Evolutionary conservation across 2,888 invertebrate genomes (phyloP).

Genomic region (Molanna angustata): DNA sequence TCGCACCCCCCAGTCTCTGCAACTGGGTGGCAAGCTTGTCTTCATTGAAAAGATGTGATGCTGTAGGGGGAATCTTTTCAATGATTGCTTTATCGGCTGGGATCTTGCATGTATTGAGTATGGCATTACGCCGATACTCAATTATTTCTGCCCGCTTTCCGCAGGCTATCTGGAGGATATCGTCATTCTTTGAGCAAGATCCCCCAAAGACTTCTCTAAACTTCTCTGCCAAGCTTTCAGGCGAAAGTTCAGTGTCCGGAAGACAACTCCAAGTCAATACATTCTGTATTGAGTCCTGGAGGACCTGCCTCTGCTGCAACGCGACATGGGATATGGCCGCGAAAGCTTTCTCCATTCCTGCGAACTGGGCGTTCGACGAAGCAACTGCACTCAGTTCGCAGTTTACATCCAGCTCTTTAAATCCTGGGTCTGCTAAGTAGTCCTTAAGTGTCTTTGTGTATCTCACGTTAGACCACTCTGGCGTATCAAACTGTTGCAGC

Average conservation of each 20-base stretch:
- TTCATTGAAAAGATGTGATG: slow-evolving; percentile 2
- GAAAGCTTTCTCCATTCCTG: neutral
- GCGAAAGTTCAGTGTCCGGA: neutral
- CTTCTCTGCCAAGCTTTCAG: neutral
- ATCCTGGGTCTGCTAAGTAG: neutral
- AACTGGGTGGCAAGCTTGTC: neutral
- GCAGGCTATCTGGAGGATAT: slow-evolving; percentile 1
- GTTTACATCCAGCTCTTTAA: neutral
- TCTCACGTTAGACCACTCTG: slow-evolving; percentile 2
- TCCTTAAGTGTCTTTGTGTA: neutral
- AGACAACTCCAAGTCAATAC: neutral
- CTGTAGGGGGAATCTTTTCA: neutral
- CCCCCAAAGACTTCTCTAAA: neutral
- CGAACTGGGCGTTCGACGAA: neutral
- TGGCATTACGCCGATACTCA: neutral
- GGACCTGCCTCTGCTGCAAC: neutral
- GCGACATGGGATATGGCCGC: neutral
- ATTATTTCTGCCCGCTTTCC: slow-evolving; percentile 1
- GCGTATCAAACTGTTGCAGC: neutral
- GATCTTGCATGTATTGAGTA: neutral
- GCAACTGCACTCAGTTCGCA: neutral
- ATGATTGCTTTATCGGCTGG: neutral
- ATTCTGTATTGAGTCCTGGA: neutral
- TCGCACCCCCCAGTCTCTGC: neutral
- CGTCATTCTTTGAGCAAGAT: neutral